These are phyloP conservation scores for Ostrea edulis DNA, from an alignment of 1,140 invertebrate species.

Conservation along the genomic window DNA sequence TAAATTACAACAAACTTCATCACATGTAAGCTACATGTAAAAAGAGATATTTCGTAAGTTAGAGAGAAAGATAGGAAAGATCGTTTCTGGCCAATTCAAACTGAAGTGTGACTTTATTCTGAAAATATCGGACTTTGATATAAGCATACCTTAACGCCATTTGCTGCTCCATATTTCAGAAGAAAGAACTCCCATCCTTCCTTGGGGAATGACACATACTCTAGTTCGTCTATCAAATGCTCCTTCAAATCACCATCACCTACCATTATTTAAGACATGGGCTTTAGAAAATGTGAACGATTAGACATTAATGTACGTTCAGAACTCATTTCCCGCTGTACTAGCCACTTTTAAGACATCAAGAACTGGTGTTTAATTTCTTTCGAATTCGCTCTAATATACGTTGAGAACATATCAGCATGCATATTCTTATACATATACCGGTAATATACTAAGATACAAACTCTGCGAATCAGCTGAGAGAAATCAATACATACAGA, in stretches of 20 bases:
- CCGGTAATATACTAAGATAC: too few species aligned
- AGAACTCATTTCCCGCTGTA: conserved; percentile 48
- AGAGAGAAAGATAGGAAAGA: neutral
- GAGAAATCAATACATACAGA: too few species aligned
- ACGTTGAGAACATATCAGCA: too few species aligned
- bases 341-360: neutral
- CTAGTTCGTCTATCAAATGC: conserved; percentile 80
- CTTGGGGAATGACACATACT: conserved; percentile 80
- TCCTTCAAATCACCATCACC: conserved; percentile 76
- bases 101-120: too few species aligned
- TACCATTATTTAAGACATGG: conserved; percentile 44
- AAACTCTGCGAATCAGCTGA: too few species aligned
- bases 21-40: too few species aligned
- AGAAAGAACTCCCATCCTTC: conserved; percentile 80
- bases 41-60: neutral
- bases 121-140: too few species aligned
- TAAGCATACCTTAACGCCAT: conserved; percentile 51
- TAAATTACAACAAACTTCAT: neutral
- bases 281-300: neutral
- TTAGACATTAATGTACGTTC: neutral
- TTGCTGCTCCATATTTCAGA: conserved; percentile 75
- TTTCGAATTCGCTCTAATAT: too few species aligned
- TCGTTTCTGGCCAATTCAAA: too few species aligned
- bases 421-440: too few species aligned
- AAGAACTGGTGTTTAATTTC: too few species aligned